Conservation (phyloP, 2,888 invertebrate species). For the Drosophila paracracens region DNA sequence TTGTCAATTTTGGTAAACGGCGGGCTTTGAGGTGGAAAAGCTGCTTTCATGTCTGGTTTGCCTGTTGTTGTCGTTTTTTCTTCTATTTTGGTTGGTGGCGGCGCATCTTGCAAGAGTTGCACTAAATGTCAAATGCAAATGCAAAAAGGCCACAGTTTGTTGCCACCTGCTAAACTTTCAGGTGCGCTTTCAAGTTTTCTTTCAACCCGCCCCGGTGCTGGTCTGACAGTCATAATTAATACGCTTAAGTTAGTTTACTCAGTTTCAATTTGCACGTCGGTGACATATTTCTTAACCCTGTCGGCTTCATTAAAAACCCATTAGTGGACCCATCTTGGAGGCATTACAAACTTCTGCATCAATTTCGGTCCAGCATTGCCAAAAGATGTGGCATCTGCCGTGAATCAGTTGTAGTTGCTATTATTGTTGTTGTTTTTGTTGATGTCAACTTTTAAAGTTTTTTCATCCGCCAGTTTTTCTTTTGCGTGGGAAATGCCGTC, state of each 20-base stretch:
- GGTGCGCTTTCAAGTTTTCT: constrained; percentile 16
- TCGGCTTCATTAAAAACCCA: constrained; percentile 74
- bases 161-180: constrained; percentile 69
- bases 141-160: constrained; percentile 64
- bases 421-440: constrained; percentile 7
- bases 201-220: constrained; percentile 16
- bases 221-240: constrained; percentile 76
- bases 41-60: constrained; percentile 50
- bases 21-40: constrained; percentile 15
- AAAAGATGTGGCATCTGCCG: constrained; percentile 40
- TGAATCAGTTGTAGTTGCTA: constrained; percentile 1
- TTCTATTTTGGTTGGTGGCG: constrained; percentile 15
- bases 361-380: constrained; percentile 20
- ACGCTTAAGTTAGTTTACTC: constrained; percentile 73
- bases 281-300: constrained; percentile 65
- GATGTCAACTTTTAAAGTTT: neutral
- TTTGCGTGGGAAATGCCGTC: constrained; percentile 77
- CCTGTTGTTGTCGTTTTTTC: constrained; percentile 9
- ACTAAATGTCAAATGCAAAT: constrained; percentile 79
- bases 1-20: constrained; percentile 21
- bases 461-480: constrained; percentile 32
- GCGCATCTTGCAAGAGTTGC: constrained; percentile 64
- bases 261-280: constrained; percentile 65
- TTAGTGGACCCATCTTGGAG: constrained; percentile 49
- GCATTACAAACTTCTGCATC: constrained; percentile 40